Percentiles rank a stretch among this genome's conserved stretches.
Evolutionary conservation across 1,140 invertebrate genomes (phyloP).

Genomic region (Drosophila kepulauana): DNA sequence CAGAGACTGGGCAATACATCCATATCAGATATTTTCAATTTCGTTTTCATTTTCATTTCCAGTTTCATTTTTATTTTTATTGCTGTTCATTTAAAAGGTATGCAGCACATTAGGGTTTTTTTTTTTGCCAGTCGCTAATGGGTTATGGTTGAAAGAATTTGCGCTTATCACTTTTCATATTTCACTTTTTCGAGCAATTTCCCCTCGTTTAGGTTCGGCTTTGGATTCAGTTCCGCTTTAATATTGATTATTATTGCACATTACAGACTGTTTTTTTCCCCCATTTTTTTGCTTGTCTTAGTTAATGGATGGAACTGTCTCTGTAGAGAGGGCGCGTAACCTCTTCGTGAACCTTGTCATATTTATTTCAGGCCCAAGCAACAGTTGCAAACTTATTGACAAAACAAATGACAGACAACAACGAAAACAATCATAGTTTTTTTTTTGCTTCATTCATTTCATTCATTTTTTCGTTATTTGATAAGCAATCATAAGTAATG

Average conservation of each 20-base stretch:
- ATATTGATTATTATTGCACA: constrained; percentile 67
- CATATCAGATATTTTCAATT: constrained; percentile 11
- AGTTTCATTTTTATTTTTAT: neutral
- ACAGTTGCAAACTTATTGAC: constrained; percentile 77
- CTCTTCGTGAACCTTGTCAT: constrained; percentile 43
- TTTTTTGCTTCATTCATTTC: neutral
- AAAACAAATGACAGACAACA: constrained; percentile 68
- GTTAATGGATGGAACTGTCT: constrained; percentile 36
- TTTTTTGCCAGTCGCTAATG: constrained; percentile 39
- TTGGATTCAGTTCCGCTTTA: constrained; percentile 48
- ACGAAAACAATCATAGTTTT: constrained; percentile 30
- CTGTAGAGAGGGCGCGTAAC: constrained; percentile 13
- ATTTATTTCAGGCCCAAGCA: constrained; percentile 63
- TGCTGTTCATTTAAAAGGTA: constrained; percentile 7
- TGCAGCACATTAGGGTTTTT: constrained; percentile 37
- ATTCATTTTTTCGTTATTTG: constrained; percentile 2
- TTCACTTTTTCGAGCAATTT: constrained; percentile 55
- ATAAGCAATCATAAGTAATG: constrained; percentile 6
- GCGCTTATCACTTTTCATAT: constrained; percentile 51
- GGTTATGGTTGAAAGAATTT: constrained; percentile 43
- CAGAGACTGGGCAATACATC: neutral
- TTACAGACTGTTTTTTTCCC: constrained; percentile 12
- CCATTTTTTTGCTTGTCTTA: constrained; percentile 4
- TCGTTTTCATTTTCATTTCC: neutral
- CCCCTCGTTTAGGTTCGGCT: constrained; percentile 27